Evolutionary conservation across 2,888 invertebrate species (phyloP).

Genomic region (Thymelicus sylvestris): DNA sequence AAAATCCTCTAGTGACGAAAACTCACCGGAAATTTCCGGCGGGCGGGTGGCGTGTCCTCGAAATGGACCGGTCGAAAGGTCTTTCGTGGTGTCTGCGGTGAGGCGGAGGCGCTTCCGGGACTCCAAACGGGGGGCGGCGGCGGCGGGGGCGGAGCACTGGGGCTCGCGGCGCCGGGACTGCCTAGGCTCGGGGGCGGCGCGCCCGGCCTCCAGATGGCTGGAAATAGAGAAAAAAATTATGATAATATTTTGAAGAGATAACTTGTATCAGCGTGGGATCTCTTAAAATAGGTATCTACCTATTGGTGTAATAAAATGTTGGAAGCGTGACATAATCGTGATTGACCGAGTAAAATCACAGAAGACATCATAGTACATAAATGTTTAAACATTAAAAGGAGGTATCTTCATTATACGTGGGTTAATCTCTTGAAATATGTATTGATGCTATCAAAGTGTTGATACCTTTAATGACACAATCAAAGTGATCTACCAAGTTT

Average conservation of each 20-base stretch:
- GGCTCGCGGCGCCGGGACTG: slow-evolving; percentile 60
- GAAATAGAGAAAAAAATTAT: slow-evolving; percentile 23
- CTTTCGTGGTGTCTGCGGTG: slow-evolving; percentile 90
- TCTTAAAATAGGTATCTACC: too few species aligned
- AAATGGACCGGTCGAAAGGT: slow-evolving; percentile 91
- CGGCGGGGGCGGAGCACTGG: slow-evolving; percentile 81
- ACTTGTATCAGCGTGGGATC: too few species aligned
- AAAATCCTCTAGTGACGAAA: neutral
- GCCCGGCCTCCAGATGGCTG: slow-evolving; percentile 80
- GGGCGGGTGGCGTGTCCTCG: slow-evolving; percentile 74
- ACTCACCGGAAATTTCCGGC: slow-evolving; percentile 71
- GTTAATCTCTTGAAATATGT: too few species aligned
- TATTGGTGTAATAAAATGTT: too few species aligned
- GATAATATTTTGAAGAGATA: neutral
- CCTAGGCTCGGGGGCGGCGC: slow-evolving; percentile 66
- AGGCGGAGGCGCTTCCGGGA: slow-evolving; percentile 89
- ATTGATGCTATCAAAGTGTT: too few species aligned
- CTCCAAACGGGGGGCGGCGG: slow-evolving; percentile 91
- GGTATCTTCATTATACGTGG: too few species aligned
- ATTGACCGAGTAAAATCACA: too few species aligned
- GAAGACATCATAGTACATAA: too few species aligned
- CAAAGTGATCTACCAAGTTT: too few species aligned
- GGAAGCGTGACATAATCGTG: too few species aligned
- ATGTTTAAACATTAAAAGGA: too few species aligned
- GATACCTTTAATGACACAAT: too few species aligned